Conservation (phyloP, 2,113 vertebrate species). For the Trogon surrucura region DNA sequence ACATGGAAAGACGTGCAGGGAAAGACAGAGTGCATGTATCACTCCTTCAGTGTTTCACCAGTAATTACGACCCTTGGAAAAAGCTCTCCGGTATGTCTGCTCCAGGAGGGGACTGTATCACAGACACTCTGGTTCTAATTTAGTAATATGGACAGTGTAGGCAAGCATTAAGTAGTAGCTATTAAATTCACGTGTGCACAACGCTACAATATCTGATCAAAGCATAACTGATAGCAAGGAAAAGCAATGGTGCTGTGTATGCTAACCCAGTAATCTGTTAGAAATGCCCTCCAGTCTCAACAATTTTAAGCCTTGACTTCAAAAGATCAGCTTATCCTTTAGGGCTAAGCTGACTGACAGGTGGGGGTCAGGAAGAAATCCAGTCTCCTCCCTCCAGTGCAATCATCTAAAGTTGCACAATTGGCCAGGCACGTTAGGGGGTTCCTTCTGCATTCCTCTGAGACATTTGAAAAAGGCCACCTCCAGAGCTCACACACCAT, state of each 20-base stretch:
- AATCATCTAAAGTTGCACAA: neutral
- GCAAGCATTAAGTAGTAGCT: neutral
- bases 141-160: neutral
- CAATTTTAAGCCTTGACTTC: slow-evolving; percentile 44
- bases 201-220: slow-evolving; percentile 4
- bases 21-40: neutral
- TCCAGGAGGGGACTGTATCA: neutral
- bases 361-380: neutral
- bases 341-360: slow-evolving; percentile 2
- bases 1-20: accelerated
- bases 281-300: slow-evolving; percentile 40
- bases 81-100: neutral
- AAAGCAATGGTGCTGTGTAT: too few species aligned
- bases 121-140: neutral
- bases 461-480: neutral
- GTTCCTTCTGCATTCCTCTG: neutral
- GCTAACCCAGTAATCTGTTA: slow-evolving; percentile 22
- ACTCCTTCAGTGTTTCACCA: neutral
- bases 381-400: neutral
- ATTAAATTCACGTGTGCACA: neutral
- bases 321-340: slow-evolving; percentile 33
- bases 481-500: neutral
- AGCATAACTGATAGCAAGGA: neutral
- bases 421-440: neutral
- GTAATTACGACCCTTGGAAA: neutral